phyloP scores from a whole-genome alignment of 2,888 invertebrate species.

The Ferdinandea cuprea region DNA sequence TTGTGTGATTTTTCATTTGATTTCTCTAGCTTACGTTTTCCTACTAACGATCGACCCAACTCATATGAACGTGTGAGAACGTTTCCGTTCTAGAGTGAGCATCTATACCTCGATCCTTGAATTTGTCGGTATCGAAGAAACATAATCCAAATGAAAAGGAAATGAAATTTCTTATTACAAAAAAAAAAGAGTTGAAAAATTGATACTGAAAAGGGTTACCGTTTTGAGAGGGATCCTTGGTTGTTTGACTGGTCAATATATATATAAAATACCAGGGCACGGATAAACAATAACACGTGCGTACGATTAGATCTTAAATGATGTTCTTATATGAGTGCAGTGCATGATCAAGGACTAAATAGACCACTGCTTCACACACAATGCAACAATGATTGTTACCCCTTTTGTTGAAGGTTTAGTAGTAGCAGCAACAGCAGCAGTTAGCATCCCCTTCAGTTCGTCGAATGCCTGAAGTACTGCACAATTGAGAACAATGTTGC shows the following conservation, averaged over 20 bases:
- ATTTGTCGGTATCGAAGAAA: slow-evolving; percentile 35
- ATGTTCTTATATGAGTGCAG: slow-evolving; percentile 51
- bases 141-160: slow-evolving; percentile 58
- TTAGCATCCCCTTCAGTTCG: slow-evolving; percentile 60
- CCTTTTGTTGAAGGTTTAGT: slow-evolving; percentile 39
- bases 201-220: slow-evolving; percentile 56
- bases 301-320: slow-evolving; percentile 68
- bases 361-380: slow-evolving; percentile 56
- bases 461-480: slow-evolving; percentile 30
- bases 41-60: slow-evolving; percentile 49
- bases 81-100: slow-evolving; percentile 60
- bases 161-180: slow-evolving; percentile 64
- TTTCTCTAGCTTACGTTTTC: slow-evolving; percentile 53
- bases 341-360: slow-evolving; percentile 65
- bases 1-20: slow-evolving; percentile 70
- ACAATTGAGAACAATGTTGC: slow-evolving; percentile 69
- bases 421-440: slow-evolving; percentile 47
- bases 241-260: slow-evolving; percentile 36
- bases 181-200: slow-evolving; percentile 47
- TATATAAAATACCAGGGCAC: slow-evolving; percentile 24
- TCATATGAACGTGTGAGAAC: slow-evolving; percentile 64
- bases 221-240: slow-evolving; percentile 16
- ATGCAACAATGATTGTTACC: slow-evolving; percentile 37
- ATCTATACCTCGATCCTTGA: slow-evolving; percentile 56
- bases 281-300: slow-evolving; percentile 70